These are phyloP conservation scores for Clostera curtula DNA, from an alignment of 2,888 invertebrate genomes.

Conservation along the genomic window DNA sequence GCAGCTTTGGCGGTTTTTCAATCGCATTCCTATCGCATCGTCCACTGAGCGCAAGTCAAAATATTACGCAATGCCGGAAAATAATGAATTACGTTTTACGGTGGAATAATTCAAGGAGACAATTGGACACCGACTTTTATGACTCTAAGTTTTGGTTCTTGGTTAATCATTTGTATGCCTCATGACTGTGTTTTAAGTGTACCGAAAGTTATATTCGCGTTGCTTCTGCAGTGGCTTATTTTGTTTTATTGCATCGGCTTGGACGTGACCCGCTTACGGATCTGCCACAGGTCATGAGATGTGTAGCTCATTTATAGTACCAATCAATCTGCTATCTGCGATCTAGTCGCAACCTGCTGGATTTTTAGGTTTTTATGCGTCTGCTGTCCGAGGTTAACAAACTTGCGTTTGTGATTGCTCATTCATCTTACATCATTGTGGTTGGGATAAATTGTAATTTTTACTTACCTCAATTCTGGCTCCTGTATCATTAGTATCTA, in stretches of 20 bases:
- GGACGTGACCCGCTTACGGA: slow-evolving; percentile 58
- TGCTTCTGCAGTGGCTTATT: slow-evolving; percentile 40
- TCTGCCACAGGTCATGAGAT: slow-evolving; percentile 49
- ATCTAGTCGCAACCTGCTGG: slow-evolving; percentile 62
- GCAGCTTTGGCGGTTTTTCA: slow-evolving; percentile 31
- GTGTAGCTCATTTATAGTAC: slow-evolving; percentile 61
- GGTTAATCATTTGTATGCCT: slow-evolving; percentile 39
- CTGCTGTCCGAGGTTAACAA: slow-evolving; percentile 64
- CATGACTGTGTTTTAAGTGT: slow-evolving; percentile 22
- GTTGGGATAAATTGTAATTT: slow-evolving; percentile 46
- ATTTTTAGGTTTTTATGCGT: slow-evolving; percentile 71
- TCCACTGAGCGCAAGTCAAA: slow-evolving; percentile 9
- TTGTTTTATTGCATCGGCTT: slow-evolving; percentile 48
- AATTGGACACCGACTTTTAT: slow-evolving; percentile 7
- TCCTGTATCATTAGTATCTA: slow-evolving; percentile 43
- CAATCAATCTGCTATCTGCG: slow-evolving; percentile 68
- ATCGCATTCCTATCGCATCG: slow-evolving; percentile 31
- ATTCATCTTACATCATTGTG: slow-evolving; percentile 71
- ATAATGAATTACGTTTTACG: slow-evolving; percentile 7
- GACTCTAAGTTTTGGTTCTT: slow-evolving; percentile 27
- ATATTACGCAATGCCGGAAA: slow-evolving; percentile 24
- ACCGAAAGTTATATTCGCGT: slow-evolving; percentile 39
- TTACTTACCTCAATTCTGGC: slow-evolving; percentile 39
- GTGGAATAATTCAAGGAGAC: no score
- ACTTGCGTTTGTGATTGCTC: slow-evolving; percentile 66